phyloP scores from a whole-genome alignment of 1,140 invertebrate species.

The Drosophila triauraria region DNA sequence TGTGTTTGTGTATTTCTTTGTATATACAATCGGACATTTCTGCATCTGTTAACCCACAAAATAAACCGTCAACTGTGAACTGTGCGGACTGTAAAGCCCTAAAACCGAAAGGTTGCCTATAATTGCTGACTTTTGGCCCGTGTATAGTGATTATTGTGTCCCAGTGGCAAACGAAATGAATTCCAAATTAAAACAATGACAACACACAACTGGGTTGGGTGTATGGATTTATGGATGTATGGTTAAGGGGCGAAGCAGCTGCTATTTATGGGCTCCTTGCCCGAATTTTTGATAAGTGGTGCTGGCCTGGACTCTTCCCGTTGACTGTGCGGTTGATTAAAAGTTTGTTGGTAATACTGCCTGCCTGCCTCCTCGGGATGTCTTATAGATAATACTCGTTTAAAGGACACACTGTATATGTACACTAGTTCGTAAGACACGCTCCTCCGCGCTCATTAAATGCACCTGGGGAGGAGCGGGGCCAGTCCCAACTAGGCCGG shows the following conservation, averaged over 20 bases:
- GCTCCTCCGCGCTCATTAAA: constrained; percentile 65
- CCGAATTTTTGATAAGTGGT: constrained; percentile 22
- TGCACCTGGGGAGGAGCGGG: constrained; percentile 56
- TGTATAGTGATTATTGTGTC: constrained; percentile 28
- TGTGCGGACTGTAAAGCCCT: not conserved
- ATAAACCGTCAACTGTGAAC: constrained; percentile 17
- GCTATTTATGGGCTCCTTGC: not conserved
- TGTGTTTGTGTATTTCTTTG: constrained; percentile 38
- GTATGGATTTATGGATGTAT: not conserved
- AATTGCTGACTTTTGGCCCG: constrained; percentile 65
- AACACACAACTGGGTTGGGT: constrained; percentile 44
- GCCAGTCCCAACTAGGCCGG: constrained; percentile 72
- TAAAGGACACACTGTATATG: constrained; percentile 76
- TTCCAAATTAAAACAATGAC: constrained; percentile 62
- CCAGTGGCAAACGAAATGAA: constrained; percentile 52
- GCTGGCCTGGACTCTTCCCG: constrained; percentile 30
- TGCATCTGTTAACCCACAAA: constrained; percentile 57
- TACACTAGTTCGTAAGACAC: constrained; percentile 69
- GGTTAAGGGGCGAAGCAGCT: constrained; percentile 11
- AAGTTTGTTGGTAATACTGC: constrained; percentile 72
- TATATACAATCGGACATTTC: constrained; percentile 63
- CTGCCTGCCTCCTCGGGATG: constrained; percentile 44
- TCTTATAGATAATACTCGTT: constrained; percentile 77
- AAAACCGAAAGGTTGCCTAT: constrained; percentile 49
- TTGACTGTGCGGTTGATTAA: constrained; percentile 48